Percentiles rank a stretch among this genome's conserved stretches.
phyloP scores from a whole-genome alignment of 2,113 vertebrate genomes.

The Rhynchopsitta pachyrhyncha region DNA sequence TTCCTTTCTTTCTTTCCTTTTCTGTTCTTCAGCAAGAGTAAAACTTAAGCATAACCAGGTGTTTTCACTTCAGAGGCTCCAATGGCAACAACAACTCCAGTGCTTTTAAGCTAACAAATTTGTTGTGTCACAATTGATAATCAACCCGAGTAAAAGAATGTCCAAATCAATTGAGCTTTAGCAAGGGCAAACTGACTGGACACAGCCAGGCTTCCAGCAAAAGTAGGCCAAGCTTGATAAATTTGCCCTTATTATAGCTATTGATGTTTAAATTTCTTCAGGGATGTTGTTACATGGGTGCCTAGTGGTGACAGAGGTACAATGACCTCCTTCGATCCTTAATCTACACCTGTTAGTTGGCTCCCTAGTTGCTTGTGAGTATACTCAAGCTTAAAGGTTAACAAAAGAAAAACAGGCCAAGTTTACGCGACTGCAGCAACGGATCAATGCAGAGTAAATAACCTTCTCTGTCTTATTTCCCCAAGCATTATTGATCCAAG shows the following conservation, averaged over 20 bases:
- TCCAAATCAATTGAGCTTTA: constrained; percentile 87
- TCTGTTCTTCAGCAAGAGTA: not conserved
- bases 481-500: constrained; percentile 94
- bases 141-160: constrained; percentile 85
- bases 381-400: constrained; percentile 98
- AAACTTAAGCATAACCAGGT: constrained; percentile 63
- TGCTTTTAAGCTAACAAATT: constrained; percentile 83
- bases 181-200: constrained; percentile 80
- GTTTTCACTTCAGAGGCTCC: constrained; percentile 73
- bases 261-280: constrained; percentile 93
- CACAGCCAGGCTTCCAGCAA: constrained; percentile 75
- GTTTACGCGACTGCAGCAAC: constrained; percentile 86
- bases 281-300: constrained; percentile 89
- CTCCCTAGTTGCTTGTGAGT: constrained; percentile 94
- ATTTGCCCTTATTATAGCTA: constrained; percentile 92
- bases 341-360: constrained; percentile 99
- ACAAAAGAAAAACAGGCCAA: constrained; percentile 98
- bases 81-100: constrained; percentile 52
- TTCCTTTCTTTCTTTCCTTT: not conserved
- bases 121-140: constrained; percentile 88
- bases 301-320: constrained; percentile 90
- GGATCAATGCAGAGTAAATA: constrained; percentile 99
- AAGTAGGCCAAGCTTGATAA: constrained; percentile 83
- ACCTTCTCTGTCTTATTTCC: constrained; percentile 99
- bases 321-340: constrained; percentile 95